phyloP scores from a whole-genome alignment of 1,140 invertebrate genomes.

The Pogonognathellus flavescens region DNA sequence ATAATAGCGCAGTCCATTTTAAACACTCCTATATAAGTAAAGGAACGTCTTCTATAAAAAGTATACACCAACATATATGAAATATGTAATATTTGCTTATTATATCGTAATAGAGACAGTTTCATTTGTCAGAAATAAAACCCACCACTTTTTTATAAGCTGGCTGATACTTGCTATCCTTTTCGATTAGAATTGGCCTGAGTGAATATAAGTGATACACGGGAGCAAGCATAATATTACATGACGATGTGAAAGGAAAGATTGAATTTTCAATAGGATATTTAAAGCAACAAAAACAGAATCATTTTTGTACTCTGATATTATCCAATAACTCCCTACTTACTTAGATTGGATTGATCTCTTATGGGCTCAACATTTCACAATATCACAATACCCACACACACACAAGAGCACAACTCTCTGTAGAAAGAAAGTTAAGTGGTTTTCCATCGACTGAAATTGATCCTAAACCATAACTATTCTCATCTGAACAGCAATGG shows the following conservation, averaged over 20 bases:
- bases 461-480: conserved; percentile 36
- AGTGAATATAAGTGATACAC: not conserved
- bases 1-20: not conserved
- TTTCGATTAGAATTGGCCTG: conserved; percentile 18
- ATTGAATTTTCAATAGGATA: conserved; percentile 37
- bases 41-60: not conserved
- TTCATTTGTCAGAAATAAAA: not conserved
- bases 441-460: conserved; percentile 44
- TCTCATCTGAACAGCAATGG: conserved; percentile 17
- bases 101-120: not conserved
- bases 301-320: not conserved
- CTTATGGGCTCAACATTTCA: not conserved
- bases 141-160: not conserved
- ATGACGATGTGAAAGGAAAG: conserved; percentile 42
- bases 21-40: not conserved
- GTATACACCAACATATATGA: not conserved
- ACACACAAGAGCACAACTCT: conserved; percentile 20
- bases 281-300: conserved; percentile 35
- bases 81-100: no score
- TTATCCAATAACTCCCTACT: conserved; percentile 38
- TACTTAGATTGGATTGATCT: conserved; percentile 19
- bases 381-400: not conserved
- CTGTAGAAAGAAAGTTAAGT: conserved; percentile 29
- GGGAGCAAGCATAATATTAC: not conserved
- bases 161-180: not conserved